A percentile compares a stretch with the other conserved stretches of the same genome.
These are phyloP conservation scores for Exephanes ischioxanthus DNA, from an alignment of 2,888 invertebrate species.

Conservation along the genomic window DNA sequence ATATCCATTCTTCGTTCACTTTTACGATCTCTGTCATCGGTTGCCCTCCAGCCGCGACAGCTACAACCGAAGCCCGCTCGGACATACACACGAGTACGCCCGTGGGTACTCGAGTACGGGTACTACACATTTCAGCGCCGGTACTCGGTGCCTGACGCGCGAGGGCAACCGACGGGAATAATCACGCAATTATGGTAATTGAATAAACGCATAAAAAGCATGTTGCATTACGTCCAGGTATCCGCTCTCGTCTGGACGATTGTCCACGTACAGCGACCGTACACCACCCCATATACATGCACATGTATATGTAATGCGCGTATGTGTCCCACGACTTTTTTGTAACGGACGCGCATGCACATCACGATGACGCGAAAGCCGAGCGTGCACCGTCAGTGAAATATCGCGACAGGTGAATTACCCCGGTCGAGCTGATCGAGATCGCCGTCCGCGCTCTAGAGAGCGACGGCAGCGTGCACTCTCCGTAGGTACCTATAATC, in stretches of 20 bases:
- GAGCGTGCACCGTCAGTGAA: conserved; percentile 63
- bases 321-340: conserved; percentile 19
- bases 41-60: conserved; percentile 41
- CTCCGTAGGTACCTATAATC: conserved; percentile 10
- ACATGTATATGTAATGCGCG: not conserved
- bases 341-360: conserved; percentile 61
- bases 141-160: conserved; percentile 47
- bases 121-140: conserved; percentile 44
- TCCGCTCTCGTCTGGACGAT: conserved; percentile 67
- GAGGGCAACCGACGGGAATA: conserved; percentile 75
- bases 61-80: not conserved
- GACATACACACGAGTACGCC: conserved; percentile 49
- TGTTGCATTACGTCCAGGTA: conserved; percentile 72
- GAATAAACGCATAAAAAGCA: conserved; percentile 78
- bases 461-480: conserved; percentile 17
- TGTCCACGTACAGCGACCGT: conserved; percentile 47
- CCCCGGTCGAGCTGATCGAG: conserved; percentile 58
- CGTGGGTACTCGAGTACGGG: conserved; percentile 53
- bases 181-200: conserved; percentile 84
- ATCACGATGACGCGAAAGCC: conserved; percentile 64
- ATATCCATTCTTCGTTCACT: conserved; percentile 56
- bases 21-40: conserved; percentile 70
- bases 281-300: not conserved
- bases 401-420: conserved; percentile 68
- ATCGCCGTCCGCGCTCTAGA: conserved; percentile 54